phyloP scores from a whole-genome alignment of 2,797 vertebrate genomes.

The Xiphorhynchus erythropygius region DNA sequence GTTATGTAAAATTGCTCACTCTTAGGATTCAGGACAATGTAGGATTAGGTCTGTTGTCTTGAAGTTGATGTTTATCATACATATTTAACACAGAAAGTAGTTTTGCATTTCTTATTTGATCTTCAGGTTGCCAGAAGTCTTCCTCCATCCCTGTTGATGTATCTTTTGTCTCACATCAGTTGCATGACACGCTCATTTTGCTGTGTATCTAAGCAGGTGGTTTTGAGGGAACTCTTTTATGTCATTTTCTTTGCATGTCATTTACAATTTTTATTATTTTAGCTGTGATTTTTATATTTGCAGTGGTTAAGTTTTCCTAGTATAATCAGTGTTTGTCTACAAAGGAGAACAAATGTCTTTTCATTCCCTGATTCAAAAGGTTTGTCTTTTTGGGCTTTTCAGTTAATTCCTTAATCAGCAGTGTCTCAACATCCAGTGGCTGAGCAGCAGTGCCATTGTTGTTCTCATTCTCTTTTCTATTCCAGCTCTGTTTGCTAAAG shows the following conservation, averaged over 20 bases:
- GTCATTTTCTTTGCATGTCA: neutral
- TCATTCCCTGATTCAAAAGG: neutral
- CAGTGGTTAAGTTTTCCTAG: neutral
- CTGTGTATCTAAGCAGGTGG: neutral
- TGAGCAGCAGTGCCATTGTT: neutral
- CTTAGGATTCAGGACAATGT: neutral
- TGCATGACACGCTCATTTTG: neutral
- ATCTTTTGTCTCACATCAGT: neutral
- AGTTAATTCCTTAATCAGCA: neutral
- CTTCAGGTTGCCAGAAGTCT: neutral
- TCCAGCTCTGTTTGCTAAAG: neutral
- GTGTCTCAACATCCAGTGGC: neutral
- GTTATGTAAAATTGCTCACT: neutral
- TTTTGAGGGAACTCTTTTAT: neutral
- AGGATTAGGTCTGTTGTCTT: neutral
- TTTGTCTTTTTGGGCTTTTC: neutral
- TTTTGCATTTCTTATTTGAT: neutral
- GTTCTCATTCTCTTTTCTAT: neutral
- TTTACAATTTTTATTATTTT: neutral
- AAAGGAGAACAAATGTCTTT: constrained; percentile 23
- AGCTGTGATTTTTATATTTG: neutral
- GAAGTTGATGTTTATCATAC: neutral
- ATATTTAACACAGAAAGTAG: neutral
- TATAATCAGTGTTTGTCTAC: neutral
- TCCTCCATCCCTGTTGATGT: neutral